These are phyloP conservation scores for Dermolepida albohirtum DNA, from an alignment of 2,888 invertebrate species.

Conservation along the genomic window DNA sequence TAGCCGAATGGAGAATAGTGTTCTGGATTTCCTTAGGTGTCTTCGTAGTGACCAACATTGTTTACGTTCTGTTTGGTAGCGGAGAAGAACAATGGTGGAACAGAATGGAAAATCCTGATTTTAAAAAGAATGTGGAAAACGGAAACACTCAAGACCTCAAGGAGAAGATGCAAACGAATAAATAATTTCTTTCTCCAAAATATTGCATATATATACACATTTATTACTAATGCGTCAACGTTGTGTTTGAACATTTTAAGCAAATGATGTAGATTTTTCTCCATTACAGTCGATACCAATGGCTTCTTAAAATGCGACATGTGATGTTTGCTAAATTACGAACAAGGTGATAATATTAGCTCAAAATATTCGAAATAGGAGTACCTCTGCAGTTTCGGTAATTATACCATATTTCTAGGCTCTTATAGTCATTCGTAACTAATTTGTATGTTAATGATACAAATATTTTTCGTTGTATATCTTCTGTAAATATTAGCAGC, in stretches of 20 bases:
- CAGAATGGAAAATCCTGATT: constrained; percentile 28
- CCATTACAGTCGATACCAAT: no score
- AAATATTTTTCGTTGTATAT: no score
- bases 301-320: neutral
- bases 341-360: no score
- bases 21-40: constrained; percentile 80
- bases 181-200: constrained; percentile 1
- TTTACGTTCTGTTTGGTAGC: constrained; percentile 76
- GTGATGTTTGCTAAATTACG: no score
- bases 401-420: no score
- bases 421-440: no score
- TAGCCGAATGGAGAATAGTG: constrained; percentile 77
- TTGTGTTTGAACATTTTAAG: constrained; percentile 1
- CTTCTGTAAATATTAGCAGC: no score
- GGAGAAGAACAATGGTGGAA: constrained; percentile 82
- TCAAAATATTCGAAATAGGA: no score
- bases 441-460: no score
- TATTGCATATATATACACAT: neutral
- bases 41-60: constrained; percentile 72
- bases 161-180: constrained; percentile 24
- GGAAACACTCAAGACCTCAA: constrained; percentile 20
- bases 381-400: no score
- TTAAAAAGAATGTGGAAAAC: constrained; percentile 28
- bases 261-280: no score
- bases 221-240: neutral